phyloP scores from a whole-genome alignment of 2,113 vertebrate species.

The Elephantulus edwardii region DNA sequence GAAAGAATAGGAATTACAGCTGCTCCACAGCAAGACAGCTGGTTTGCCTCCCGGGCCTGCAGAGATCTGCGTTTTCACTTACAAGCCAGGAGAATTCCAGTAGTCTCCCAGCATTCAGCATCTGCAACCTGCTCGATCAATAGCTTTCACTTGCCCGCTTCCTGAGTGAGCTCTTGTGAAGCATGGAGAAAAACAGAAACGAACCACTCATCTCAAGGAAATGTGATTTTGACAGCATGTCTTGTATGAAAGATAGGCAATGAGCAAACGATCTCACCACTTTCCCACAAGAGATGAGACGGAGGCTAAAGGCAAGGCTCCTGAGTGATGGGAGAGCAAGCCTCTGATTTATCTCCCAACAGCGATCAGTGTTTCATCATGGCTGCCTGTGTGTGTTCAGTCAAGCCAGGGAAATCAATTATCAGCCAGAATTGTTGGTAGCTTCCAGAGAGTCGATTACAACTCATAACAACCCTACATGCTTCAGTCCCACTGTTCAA shows the following conservation, averaged over 20 bases:
- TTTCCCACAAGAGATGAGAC: background rate
- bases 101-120: background rate
- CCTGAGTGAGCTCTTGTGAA: background rate
- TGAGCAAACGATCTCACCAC: background rate
- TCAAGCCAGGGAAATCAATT: background rate
- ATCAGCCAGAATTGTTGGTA: background rate
- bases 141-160: background rate
- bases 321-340: background rate
- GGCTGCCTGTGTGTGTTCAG: background rate
- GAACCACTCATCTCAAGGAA: background rate
- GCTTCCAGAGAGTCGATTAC: too few relatives aligned
- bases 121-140: background rate
- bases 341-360: background rate
- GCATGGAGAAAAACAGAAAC: slow-evolving; percentile 51
- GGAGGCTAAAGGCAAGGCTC: background rate
- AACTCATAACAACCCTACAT: too few relatives aligned
- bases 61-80: background rate
- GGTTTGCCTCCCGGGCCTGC: background rate
- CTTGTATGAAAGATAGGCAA: background rate
- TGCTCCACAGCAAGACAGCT: background rate
- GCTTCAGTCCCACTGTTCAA: too few relatives aligned
- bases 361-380: background rate
- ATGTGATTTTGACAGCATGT: background rate
- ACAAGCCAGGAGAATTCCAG: background rate
- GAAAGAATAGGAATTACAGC: background rate